A percentile compares a stretch with the other conserved stretches of the same genome.
These are phyloP conservation scores for Hydriomena furcata DNA, from an alignment of 2,888 invertebrate species.

Conservation along the genomic window DNA sequence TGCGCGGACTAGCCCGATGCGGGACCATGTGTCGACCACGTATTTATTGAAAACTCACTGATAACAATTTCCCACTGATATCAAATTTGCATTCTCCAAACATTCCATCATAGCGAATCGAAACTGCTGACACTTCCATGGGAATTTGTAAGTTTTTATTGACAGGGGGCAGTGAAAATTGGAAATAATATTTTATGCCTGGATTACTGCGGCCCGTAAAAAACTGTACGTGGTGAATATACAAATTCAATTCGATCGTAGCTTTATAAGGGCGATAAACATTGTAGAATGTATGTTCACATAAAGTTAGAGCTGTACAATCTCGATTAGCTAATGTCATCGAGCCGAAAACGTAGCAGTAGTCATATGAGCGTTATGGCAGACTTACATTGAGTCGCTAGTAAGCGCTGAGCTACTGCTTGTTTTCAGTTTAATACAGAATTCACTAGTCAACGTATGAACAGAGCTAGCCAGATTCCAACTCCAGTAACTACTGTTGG, in stretches of 20 bases:
- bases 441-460: too few relatives aligned
- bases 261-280: conserved; percentile 6
- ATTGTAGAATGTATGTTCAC: conserved; percentile 1
- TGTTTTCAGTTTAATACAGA: too few relatives aligned
- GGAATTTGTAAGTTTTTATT: conserved; percentile 37
- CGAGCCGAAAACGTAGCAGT: conserved; percentile 2
- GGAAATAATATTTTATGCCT: conserved; percentile 34
- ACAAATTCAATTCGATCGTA: conserved; percentile 29
- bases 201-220: conserved; percentile 26
- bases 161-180: conserved; percentile 34
- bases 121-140: conserved; percentile 31
- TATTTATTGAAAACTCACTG: conserved; percentile 50
- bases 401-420: not conserved
- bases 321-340: conserved; percentile 9
- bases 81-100: conserved; percentile 41
- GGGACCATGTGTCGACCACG: conserved; percentile 47
- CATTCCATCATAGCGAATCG: conserved; percentile 36
- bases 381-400: not conserved
- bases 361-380: not conserved
- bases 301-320: conserved; percentile 6
- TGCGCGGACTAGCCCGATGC: conserved; percentile 35
- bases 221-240: conserved; percentile 26
- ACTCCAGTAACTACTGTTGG: too few relatives aligned
- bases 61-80: conserved; percentile 44
- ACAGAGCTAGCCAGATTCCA: too few relatives aligned